A percentile compares a stretch with the other conserved stretches of the same genome.
phyloP scores from a whole-genome alignment of 2,113 vertebrate genomes.

The Perognathus longimembris region DNA sequence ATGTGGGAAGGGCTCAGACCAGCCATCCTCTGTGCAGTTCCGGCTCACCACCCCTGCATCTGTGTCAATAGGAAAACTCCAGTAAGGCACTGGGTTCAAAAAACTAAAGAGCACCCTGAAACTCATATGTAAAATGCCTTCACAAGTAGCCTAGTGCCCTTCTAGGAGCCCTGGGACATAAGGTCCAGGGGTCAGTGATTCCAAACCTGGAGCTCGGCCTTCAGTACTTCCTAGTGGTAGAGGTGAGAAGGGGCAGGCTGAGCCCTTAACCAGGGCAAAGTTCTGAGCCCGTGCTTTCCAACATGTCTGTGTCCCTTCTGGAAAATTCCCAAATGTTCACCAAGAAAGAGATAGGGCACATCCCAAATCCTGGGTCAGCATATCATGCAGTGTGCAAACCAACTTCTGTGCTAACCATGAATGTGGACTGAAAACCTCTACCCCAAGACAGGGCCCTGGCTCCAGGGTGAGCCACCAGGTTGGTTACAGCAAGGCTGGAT shows the following conservation, averaged over 20 bases:
- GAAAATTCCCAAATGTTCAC: neutral
- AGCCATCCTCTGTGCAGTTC: constrained; percentile 96
- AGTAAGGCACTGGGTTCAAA: neutral
- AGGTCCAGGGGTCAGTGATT: neutral
- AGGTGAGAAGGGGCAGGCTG: neutral
- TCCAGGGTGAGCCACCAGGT: neutral
- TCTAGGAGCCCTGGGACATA: neutral
- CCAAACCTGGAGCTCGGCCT: neutral
- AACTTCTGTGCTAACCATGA: neutral
- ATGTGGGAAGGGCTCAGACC: constrained; percentile 96
- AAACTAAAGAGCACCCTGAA: neutral
- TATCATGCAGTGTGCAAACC: neutral
- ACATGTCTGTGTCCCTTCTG: neutral
- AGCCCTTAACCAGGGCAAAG: neutral
- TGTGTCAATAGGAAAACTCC: constrained; percentile 61
- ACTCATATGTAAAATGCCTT: neutral
- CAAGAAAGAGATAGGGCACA: too few relatives aligned
- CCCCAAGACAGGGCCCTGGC: neutral
- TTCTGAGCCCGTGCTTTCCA: neutral
- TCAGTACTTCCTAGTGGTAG: neutral
- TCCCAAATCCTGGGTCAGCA: neutral
- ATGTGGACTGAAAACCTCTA: too few relatives aligned
- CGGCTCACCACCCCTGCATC: constrained; percentile 91
- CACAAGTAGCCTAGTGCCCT: neutral
- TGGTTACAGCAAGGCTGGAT: fast-evolving